These are phyloP conservation scores for Monarcha castaneiventris DNA, from an alignment of 2,113 vertebrate species.

Conservation along the genomic window DNA sequence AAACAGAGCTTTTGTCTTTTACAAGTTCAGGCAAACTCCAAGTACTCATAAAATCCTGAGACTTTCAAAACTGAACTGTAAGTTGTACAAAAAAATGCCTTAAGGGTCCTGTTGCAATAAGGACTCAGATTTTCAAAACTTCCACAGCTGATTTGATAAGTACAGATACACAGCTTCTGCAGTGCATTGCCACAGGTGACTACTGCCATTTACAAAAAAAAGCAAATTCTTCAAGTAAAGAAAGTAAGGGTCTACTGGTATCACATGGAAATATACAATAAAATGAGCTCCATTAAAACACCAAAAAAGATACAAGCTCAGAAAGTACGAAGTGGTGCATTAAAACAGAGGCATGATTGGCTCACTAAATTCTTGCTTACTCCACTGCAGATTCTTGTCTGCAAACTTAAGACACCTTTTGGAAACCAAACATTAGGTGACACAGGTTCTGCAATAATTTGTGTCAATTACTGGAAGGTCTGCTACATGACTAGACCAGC, in stretches of 20 bases:
- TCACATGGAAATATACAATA: neutral
- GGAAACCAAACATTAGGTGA: neutral
- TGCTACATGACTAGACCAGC: neutral
- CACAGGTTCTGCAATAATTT: neutral
- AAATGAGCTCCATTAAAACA: neutral
- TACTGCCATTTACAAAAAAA: neutral
- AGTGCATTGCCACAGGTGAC: neutral
- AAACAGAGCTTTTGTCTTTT: neutral
- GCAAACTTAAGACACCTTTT: neutral
- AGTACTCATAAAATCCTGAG: neutral
- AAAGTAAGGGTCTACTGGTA: neutral
- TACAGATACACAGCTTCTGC: neutral
- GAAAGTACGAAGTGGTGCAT: neutral
- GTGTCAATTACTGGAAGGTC: neutral
- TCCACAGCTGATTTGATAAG: neutral
- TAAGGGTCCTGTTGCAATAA: neutral
- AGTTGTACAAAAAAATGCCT: neutral
- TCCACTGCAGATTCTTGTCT: neutral
- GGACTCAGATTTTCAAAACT: neutral
- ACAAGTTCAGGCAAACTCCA: neutral
- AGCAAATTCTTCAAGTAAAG: neutral
- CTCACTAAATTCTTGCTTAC: neutral
- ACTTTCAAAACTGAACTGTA: neutral
- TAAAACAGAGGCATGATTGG: neutral
- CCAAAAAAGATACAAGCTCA: neutral